Evolutionary conservation across 2,113 vertebrate genomes (phyloP).

Genomic region (Bubo blakistoni): DNA sequence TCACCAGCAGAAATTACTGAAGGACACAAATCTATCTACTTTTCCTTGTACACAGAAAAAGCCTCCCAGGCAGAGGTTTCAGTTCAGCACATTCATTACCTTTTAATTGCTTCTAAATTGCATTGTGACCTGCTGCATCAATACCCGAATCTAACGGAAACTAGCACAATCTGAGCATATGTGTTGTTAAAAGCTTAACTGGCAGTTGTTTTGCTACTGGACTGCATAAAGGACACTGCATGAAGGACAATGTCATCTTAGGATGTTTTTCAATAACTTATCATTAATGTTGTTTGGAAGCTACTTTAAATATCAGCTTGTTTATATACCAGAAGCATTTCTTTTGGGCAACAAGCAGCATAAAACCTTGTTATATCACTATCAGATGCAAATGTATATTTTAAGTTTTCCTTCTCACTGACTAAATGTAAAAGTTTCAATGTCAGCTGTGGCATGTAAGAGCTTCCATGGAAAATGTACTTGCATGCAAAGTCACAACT

Average conservation of each 20-base stretch:
- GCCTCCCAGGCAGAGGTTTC: slow-evolving; percentile 83
- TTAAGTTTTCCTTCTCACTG: neutral
- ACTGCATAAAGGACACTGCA: slow-evolving; percentile 23
- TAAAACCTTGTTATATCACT: neutral
- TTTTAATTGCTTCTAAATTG: slow-evolving; percentile 95
- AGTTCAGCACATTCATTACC: slow-evolving; percentile 86
- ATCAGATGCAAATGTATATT: neutral
- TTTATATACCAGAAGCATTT: slow-evolving; percentile 47
- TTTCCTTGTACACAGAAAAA: slow-evolving; percentile 63
- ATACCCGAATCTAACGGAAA: slow-evolving; percentile 76
- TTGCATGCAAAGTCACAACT: neutral
- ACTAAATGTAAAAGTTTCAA: neutral
- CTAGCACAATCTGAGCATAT: slow-evolving; percentile 34
- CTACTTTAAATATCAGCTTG: slow-evolving; percentile 19
- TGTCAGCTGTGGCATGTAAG: neutral
- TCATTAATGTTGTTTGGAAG: neutral
- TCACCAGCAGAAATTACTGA: slow-evolving; percentile 60
- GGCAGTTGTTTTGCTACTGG: slow-evolving; percentile 32
- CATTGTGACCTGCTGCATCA: slow-evolving; percentile 84
- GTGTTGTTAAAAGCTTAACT: slow-evolving; percentile 30
- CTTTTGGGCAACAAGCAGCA: neutral
- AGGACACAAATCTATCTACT: slow-evolving; percentile 73
- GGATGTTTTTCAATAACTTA: neutral
- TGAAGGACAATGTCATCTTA: slow-evolving; percentile 30
- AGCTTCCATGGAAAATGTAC: neutral